Conservation (phyloP, 2,797 vertebrate species). For the Dallia pectoralis region DNA sequence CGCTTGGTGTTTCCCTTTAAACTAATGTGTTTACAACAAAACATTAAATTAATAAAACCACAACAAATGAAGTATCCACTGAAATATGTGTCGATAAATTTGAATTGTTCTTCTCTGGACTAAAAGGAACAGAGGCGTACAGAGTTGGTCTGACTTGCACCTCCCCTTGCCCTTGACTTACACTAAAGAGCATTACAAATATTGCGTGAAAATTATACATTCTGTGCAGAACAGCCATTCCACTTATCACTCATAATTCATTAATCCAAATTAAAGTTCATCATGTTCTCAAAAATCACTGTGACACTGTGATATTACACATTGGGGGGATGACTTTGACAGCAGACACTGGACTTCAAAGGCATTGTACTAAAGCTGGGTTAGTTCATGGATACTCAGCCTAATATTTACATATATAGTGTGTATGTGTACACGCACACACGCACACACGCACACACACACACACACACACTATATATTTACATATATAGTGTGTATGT, state of each 20-base stretch:
- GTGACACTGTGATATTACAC: slow-evolving; percentile 4
- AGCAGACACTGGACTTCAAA: slow-evolving; percentile 9
- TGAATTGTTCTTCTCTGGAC: background rate
- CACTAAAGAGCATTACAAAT: background rate
- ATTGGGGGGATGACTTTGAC: slow-evolving; percentile 3
- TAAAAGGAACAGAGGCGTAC: background rate
- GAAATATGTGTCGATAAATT: background rate
- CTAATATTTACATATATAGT: too few relatives aligned
- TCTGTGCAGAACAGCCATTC: slow-evolving; percentile 2
- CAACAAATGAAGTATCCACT: background rate
- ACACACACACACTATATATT: too few relatives aligned
- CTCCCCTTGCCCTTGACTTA: background rate
- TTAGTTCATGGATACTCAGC: background rate
- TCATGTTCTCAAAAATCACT: slow-evolving; percentile 10
- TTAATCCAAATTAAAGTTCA: slow-evolving; percentile 13
- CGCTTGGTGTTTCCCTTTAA: background rate
- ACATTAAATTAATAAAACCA: background rate
- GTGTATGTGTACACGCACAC: too few relatives aligned
- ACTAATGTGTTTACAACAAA: background rate
- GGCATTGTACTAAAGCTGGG: background rate
- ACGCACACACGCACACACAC: too few relatives aligned
- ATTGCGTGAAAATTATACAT: background rate
- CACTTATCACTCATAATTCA: slow-evolving; percentile 9
- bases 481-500: too few relatives aligned
- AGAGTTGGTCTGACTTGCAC: background rate